Conservation (phyloP, 2,888 invertebrate genomes). For the Cenopis cana region DNA sequence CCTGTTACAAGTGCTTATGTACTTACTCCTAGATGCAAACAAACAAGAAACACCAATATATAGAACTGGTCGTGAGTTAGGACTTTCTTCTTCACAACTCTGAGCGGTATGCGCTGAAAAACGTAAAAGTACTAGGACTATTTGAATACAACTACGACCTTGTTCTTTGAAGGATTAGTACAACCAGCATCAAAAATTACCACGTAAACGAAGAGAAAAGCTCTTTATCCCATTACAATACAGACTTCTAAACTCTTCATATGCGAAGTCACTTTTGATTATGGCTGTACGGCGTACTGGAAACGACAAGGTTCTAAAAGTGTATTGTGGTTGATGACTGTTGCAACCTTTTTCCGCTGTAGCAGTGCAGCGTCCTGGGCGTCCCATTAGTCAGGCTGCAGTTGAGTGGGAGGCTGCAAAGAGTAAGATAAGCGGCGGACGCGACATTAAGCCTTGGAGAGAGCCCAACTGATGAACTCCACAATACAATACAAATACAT, state of each 20-base stretch:
- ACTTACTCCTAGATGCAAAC: too few species aligned
- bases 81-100: neutral
- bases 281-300: neutral
- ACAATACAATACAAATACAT: too few species aligned
- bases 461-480: too few species aligned
- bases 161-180: too few species aligned
- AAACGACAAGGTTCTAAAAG: neutral
- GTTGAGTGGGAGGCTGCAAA: conserved; percentile 49
- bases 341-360: conserved; percentile 1
- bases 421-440: conserved; percentile 16
- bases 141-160: neutral
- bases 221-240: too few species aligned
- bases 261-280: too few species aligned
- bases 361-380: conserved; percentile 54
- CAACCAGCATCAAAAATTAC: too few species aligned
- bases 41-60: neutral
- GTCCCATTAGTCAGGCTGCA: conserved; percentile 55
- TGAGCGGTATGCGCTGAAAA: neutral
- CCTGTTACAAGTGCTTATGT: neutral
- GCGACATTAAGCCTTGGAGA: neutral
- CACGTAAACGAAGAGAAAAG: too few species aligned
- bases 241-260: too few species aligned
- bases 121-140: neutral
- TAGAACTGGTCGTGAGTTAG: neutral
- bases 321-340: neutral